phyloP scores from a whole-genome alignment of 2,797 vertebrate genomes.

The Pelobates cultripes region DNA sequence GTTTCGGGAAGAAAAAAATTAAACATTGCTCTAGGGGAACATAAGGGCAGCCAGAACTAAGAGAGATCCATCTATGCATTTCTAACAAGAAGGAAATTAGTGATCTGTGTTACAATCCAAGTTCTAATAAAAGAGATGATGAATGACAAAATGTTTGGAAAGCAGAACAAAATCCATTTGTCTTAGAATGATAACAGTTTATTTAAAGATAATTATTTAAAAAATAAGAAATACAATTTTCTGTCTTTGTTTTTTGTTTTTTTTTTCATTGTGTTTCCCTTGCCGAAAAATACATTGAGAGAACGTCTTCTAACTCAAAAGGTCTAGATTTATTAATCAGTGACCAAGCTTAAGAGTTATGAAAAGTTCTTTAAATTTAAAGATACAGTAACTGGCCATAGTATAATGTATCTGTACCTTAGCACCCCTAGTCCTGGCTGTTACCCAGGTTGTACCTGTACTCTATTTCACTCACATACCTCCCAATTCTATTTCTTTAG shows the following conservation, averaged over 20 bases:
- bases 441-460: too few relatives aligned
- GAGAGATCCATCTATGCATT: conserved; percentile 38
- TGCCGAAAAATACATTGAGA: conserved; percentile 1
- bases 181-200: conserved; percentile 50
- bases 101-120: conserved; percentile 43
- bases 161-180: conserved; percentile 38
- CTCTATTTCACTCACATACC: too few relatives aligned
- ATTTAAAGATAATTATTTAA: conserved; percentile 45
- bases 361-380: too few relatives aligned
- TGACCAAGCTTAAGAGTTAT: too few relatives aligned
- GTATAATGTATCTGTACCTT: too few relatives aligned
- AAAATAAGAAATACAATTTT: conserved; percentile 32
- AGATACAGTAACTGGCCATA: too few relatives aligned
- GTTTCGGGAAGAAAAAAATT: neutral
- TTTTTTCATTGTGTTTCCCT: conserved; percentile 1
- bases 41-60: conserved; percentile 33
- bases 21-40: conserved; percentile 20
- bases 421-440: too few relatives aligned
- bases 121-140: conserved; percentile 53
- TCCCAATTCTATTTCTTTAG: too few relatives aligned
- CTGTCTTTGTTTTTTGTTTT: conserved; percentile 17
- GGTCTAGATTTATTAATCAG: neutral
- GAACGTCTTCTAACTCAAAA: neutral
- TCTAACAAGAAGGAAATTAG: conserved; percentile 46
- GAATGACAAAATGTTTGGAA: conserved; percentile 43